Conservation (phyloP, 2,888 invertebrate species). For the Boloria selene region DNA sequence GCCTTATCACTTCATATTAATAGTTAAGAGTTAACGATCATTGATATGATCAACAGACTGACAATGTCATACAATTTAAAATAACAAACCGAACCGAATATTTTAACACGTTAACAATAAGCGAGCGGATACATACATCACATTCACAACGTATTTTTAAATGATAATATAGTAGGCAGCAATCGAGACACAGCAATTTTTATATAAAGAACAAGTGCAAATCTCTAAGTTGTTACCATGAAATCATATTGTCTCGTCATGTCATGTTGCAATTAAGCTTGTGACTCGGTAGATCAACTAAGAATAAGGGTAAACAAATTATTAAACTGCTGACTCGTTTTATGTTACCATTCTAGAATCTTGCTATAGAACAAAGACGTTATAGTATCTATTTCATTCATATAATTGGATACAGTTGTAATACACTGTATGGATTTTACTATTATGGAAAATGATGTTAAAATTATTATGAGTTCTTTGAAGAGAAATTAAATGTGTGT, state of each 20-base stretch:
- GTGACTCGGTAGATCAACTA: neutral
- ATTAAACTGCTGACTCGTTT: too few species aligned
- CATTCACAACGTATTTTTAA: neutral
- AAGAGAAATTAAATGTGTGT: too few species aligned
- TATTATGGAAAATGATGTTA: too few species aligned
- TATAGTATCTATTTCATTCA: too few species aligned
- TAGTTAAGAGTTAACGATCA: too few species aligned
- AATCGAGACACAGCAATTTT: conserved; percentile 4
- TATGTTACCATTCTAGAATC: too few species aligned
- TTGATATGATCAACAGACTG: neutral
- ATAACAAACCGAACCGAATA: too few species aligned
- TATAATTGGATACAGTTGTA: too few species aligned
- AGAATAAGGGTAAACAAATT: neutral
- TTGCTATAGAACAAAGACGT: too few species aligned
- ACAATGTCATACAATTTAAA: neutral
- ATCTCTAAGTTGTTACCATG: conserved; percentile 2
- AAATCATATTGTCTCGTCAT: conserved; percentile 3
- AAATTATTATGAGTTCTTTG: too few species aligned
- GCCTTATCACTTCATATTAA: too few species aligned
- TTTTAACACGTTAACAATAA: neutral
- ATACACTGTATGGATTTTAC: too few species aligned
- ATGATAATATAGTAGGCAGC: conserved; percentile 2
- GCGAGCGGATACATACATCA: neutral
- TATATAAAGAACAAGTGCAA: neutral
- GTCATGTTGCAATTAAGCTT: conserved; percentile 4